phyloP scores from a whole-genome alignment of 2,797 vertebrate genomes.

The Cynopterus sphinx region DNA sequence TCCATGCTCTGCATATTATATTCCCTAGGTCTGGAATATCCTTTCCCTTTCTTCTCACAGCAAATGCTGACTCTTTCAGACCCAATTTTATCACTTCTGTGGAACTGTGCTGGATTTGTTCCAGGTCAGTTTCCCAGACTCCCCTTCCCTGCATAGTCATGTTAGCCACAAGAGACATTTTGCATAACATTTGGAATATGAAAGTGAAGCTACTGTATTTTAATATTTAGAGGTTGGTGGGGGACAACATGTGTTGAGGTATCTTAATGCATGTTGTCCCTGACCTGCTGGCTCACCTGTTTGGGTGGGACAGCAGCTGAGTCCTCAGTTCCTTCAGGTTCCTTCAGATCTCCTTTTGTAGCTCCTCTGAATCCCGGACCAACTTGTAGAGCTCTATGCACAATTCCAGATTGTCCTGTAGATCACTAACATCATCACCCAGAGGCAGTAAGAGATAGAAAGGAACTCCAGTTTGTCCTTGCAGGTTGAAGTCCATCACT shows the following conservation, averaged over 20 bases:
- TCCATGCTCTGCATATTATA: not conserved
- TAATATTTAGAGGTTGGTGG: not conserved
- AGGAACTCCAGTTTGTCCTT: not conserved
- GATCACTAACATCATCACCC: not conserved
- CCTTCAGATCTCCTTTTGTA: not conserved
- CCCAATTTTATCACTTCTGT: not conserved
- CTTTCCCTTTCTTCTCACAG: not conserved
- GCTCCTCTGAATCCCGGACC: not conserved
- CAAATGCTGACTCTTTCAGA: not conserved
- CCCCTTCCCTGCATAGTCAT: not conserved
- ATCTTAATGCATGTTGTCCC: not conserved
- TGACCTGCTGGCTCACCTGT: not conserved
- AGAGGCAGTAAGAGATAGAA: not conserved
- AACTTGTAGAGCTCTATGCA: not conserved
- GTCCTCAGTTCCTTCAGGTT: not conserved
- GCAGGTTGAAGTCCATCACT: not conserved
- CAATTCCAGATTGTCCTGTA: not conserved
- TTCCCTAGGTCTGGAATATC: not conserved
- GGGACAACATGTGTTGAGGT: fast-evolving
- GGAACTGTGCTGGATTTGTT: not conserved
- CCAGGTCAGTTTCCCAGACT: not conserved
- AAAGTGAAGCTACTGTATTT: not conserved
- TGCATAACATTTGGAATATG: not conserved
- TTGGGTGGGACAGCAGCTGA: not conserved
- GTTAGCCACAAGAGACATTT: not conserved